Conservation (phyloP, 1,140 invertebrate species). For the Lepidostoma basale region DNA sequence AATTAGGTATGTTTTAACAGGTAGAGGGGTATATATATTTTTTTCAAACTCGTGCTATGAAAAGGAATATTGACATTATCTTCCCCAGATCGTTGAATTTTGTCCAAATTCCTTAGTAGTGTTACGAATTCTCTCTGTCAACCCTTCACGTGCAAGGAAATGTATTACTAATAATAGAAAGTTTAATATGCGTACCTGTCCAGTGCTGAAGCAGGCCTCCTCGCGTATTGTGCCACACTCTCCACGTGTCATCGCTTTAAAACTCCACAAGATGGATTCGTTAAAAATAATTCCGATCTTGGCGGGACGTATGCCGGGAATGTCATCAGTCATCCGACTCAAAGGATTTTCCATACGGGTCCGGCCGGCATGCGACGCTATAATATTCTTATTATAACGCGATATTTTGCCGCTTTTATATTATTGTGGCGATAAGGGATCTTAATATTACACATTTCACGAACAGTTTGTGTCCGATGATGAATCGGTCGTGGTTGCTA, state of each 20-base stretch:
- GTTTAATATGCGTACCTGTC: neutral
- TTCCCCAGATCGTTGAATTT: constrained; percentile 2
- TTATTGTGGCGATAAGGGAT: constrained; percentile 40
- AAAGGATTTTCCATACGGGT: constrained; percentile 24
- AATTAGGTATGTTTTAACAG: too few relatives aligned
- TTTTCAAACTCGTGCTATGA: too few relatives aligned
- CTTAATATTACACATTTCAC: constrained; percentile 44
- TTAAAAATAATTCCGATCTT: constrained; percentile 39
- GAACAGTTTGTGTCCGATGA: constrained; percentile 39
- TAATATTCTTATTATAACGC: constrained; percentile 32
- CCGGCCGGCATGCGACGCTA: constrained; percentile 22
- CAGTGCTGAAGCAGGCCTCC: too few relatives aligned
- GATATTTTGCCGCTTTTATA: constrained; percentile 37
- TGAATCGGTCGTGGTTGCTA: constrained; percentile 34
- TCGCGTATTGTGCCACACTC: too few relatives aligned
- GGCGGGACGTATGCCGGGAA: constrained; percentile 32
- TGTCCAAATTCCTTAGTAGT: constrained; percentile 13
- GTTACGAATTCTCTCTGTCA: constrained; percentile 25
- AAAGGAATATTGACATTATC: neutral
- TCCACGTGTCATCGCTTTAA: constrained; percentile 11
- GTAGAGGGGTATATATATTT: too few relatives aligned
- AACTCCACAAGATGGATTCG: constrained; percentile 32
- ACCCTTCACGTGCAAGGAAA: constrained; percentile 15
- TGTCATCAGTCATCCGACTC: constrained; percentile 44
- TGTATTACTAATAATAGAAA: neutral